Evolutionary conservation across 2,888 invertebrate species (phyloP).

Genomic region (Amiota minor): DNA sequence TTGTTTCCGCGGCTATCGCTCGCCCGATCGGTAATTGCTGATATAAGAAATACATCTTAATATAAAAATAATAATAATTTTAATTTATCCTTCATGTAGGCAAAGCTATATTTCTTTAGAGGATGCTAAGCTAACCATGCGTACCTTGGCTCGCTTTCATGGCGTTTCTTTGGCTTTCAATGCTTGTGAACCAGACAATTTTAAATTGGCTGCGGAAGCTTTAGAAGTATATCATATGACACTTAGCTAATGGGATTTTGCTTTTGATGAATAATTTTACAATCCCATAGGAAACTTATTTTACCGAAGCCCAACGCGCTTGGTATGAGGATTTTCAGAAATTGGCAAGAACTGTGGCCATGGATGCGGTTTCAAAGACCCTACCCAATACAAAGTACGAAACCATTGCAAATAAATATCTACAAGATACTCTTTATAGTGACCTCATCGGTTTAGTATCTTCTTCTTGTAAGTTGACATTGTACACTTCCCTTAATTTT

Average conservation of each 20-base stretch:
- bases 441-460: constrained; percentile 73
- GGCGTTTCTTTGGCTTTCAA: constrained; percentile 77
- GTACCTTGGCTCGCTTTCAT: constrained; percentile 77
- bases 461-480: constrained; percentile 53
- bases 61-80: neutral
- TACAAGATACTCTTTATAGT: constrained; percentile 75
- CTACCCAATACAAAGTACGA: constrained; percentile 78
- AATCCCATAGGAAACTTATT: constrained; percentile 76
- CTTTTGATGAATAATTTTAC: neutral
- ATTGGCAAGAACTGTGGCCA: constrained; percentile 75
- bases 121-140: constrained; percentile 75
- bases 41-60: neutral
- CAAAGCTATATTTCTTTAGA: constrained; percentile 63
- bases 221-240: constrained; percentile 66
- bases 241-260: neutral
- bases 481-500: neutral
- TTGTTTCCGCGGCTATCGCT: constrained; percentile 73
- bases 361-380: constrained; percentile 79
- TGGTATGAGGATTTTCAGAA: constrained; percentile 78
- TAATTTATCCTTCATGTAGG: constrained; percentile 32
- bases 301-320: constrained; percentile 74
- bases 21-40: constrained; percentile 70
- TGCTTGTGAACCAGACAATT: constrained; percentile 75
- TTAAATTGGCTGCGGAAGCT: constrained; percentile 71
- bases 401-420: constrained; percentile 76